Percentiles rank a stretch among this genome's conserved stretches.
Conservation (phyloP, 2,113 vertebrate genomes). For the Lathamus discolor region DNA sequence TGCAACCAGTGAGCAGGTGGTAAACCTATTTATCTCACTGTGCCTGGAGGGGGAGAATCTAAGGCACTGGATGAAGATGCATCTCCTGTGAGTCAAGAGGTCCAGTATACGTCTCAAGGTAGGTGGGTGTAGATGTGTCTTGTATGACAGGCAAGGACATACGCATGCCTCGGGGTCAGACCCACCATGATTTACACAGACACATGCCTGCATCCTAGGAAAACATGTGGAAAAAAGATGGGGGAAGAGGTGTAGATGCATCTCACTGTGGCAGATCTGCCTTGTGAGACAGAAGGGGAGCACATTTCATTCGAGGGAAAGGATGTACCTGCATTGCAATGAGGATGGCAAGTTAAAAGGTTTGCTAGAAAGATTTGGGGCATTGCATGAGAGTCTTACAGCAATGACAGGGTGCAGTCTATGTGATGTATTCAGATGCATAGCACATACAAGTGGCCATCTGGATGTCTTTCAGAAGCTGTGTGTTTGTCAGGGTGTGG, state of each 20-base stretch:
- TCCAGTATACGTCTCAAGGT: neutral
- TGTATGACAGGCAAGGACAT: neutral
- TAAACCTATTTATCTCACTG: neutral
- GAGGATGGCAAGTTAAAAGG: neutral
- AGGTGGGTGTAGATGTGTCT: neutral
- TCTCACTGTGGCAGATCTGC: neutral
- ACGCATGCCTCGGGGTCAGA: neutral
- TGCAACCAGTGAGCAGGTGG: neutral
- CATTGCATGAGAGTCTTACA: neutral
- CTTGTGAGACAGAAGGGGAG: slow-evolving; percentile 5
- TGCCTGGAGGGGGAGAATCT: neutral
- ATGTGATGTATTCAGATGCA: neutral
- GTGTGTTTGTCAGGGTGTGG: neutral
- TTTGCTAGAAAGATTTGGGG: slow-evolving; percentile 19
- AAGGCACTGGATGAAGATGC: neutral
- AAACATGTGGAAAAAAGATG: neutral
- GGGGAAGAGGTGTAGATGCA: neutral
- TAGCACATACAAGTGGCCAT: neutral
- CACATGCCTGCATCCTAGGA: neutral
- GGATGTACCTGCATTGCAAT: neutral
- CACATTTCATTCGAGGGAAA: neutral
- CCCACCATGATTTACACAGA: neutral
- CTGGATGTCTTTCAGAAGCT: neutral
- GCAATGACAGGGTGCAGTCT: neutral
- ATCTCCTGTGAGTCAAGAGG: neutral